Percentiles rank a stretch among this genome's conserved stretches.
Conservation (phyloP, 2,113 vertebrate species). For the Sminthopsis crassicaudata region DNA sequence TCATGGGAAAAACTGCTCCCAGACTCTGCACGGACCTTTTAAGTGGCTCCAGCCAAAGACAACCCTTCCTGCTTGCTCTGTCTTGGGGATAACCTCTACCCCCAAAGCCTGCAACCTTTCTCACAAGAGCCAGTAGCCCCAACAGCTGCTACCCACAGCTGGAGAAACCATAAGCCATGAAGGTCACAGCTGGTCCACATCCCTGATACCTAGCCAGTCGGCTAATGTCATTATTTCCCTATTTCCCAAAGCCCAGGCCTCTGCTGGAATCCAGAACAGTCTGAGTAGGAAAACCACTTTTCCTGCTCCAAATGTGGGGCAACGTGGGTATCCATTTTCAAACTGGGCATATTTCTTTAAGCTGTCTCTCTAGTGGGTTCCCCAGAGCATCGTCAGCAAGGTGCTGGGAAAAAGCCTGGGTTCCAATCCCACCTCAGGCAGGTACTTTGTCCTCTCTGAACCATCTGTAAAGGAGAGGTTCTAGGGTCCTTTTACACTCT, state of each 20-base stretch:
- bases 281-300: background rate
- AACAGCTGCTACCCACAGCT: slow-evolving; percentile 54
- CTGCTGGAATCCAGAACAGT: background rate
- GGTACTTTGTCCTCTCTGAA: background rate
- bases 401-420: background rate
- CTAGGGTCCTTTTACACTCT: background rate
- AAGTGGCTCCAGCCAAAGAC: background rate
- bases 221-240: background rate
- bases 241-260: background rate
- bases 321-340: background rate
- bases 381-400: background rate
- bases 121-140: background rate
- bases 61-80: background rate
- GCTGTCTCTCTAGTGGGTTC: background rate
- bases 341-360: background rate
- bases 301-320: background rate
- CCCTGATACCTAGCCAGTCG: background rate
- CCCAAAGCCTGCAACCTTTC: background rate
- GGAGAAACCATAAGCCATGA: background rate
- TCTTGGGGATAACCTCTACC: background rate
- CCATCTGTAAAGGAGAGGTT: background rate
- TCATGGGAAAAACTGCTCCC: background rate
- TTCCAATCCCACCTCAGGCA: background rate
- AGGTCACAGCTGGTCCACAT: background rate
- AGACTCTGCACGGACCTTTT: background rate